Evolutionary conservation across 2,888 invertebrate genomes (phyloP).

Genomic region (Abscondita cerata): DNA sequence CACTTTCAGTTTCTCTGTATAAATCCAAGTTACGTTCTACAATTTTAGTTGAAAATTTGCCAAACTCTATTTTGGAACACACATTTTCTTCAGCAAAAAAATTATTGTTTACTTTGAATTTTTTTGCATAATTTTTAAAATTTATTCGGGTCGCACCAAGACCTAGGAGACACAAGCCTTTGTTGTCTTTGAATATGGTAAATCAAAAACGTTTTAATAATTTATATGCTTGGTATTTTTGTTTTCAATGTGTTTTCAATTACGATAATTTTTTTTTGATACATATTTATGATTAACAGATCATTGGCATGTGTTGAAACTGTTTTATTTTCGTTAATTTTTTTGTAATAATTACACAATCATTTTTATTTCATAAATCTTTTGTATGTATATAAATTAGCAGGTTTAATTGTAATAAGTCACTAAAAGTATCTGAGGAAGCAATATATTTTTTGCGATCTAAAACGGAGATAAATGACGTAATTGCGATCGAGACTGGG

Average conservation of each 20-base stretch:
- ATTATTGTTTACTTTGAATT: no score
- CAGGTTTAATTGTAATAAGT: no score
- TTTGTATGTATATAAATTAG: no score
- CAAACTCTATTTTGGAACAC: slow-evolving; percentile 2
- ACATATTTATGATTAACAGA: not conserved
- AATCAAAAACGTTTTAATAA: not conserved
- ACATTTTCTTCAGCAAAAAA: no score
- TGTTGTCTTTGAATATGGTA: not conserved
- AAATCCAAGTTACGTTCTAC: slow-evolving; percentile 12
- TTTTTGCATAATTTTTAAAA: no score
- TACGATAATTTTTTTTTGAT: not conserved
- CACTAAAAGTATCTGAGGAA: no score
- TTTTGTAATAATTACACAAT: no score
- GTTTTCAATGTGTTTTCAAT: not conserved
- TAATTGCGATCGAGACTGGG: slow-evolving; percentile 11
- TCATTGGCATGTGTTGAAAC: not conserved
- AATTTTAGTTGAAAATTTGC: slow-evolving; percentile 16
- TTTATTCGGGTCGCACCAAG: not conserved
- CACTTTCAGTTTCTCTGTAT: slow-evolving; percentile 42
- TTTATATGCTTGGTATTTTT: not conserved
- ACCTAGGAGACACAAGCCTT: not conserved
- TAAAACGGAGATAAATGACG: slow-evolving; percentile 3
- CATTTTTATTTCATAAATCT: no score
- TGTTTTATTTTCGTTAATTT: no score
- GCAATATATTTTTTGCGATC: not conserved